Percentiles rank a stretch among this genome's conserved stretches.
phyloP scores from a whole-genome alignment of 2,797 vertebrate species.

The Enteromius viviparus region DNA sequence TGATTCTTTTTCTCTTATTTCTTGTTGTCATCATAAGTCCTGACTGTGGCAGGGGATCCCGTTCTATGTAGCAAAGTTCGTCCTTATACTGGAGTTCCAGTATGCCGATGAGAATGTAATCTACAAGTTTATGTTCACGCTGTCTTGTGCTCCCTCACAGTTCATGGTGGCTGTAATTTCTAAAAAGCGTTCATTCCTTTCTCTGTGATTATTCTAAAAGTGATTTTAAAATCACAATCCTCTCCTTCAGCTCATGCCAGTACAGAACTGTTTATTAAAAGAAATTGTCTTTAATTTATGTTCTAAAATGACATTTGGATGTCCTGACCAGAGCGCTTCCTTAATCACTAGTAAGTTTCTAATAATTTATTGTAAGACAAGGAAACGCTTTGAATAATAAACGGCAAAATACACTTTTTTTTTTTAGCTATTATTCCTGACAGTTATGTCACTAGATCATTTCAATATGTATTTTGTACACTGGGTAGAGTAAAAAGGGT shows the following conservation, averaged over 20 bases:
- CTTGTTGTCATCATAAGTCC: slow-evolving; percentile 60
- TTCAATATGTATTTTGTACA: slow-evolving; percentile 38
- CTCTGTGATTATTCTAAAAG: slow-evolving; percentile 22
- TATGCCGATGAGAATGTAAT: slow-evolving; percentile 70
- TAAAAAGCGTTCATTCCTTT: slow-evolving; percentile 37
- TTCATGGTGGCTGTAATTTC: neutral
- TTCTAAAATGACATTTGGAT: slow-evolving; percentile 33
- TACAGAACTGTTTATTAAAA: slow-evolving; percentile 15
- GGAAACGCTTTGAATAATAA: slow-evolving; percentile 17
- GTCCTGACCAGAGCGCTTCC: slow-evolving; percentile 36
- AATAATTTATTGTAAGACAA: slow-evolving; percentile 45
- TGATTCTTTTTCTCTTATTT: slow-evolving; percentile 65
- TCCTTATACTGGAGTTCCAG: slow-evolving; percentile 55
- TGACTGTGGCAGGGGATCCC: slow-evolving; percentile 64
- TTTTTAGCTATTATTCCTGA: slow-evolving; percentile 14
- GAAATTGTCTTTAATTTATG: slow-evolving; percentile 32
- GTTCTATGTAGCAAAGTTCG: slow-evolving; percentile 68
- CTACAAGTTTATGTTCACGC: slow-evolving; percentile 12
- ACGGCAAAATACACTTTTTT: slow-evolving; percentile 27
- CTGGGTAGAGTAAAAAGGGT: slow-evolving; percentile 24
- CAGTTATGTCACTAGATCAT: slow-evolving; percentile 5
- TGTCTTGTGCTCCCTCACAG: slow-evolving; percentile 22
- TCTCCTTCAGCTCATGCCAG: slow-evolving; percentile 28
- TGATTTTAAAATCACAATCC: slow-evolving; percentile 26
- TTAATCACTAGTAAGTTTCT: slow-evolving; percentile 33